phyloP scores from a whole-genome alignment of 2,113 vertebrate species.

The Oreotrochilus melanogaster region DNA sequence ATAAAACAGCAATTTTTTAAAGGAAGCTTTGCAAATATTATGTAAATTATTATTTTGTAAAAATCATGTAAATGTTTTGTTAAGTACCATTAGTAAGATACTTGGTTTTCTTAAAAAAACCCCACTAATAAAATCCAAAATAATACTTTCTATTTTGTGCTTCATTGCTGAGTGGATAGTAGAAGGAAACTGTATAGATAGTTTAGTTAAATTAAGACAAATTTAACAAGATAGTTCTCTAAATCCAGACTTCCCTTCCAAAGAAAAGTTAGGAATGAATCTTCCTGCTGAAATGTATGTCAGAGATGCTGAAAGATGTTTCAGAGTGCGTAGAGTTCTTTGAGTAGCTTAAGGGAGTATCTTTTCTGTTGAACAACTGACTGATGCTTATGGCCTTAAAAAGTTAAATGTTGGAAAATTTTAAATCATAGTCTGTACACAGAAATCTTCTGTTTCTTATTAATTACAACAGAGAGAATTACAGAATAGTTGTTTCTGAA shows the following conservation, averaged over 20 bases:
- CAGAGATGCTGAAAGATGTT: neutral
- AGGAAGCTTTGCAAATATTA: slow-evolving; percentile 41
- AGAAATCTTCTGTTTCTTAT: neutral
- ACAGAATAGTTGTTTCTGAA: neutral
- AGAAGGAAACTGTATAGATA: neutral
- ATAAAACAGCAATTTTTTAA: slow-evolving; percentile 30
- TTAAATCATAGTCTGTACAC: neutral
- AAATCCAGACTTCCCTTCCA: neutral
- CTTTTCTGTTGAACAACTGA: neutral
- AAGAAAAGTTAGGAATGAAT: slow-evolving; percentile 30
- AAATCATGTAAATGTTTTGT: neutral
- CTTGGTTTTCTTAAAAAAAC: slow-evolving; percentile 42
- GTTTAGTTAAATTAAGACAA: slow-evolving; percentile 10
- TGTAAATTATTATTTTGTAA: no score
- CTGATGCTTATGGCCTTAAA: neutral
- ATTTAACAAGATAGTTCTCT: neutral
- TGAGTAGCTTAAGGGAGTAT: neutral
- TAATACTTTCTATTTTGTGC: neutral
- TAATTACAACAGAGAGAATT: neutral
- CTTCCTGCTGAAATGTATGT: neutral
- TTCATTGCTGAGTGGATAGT: neutral
- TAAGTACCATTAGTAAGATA: neutral
- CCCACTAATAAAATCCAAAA: neutral
- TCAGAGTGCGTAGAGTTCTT: neutral
- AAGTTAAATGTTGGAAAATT: neutral